Base-by-base conservation (phyloP, 1,140 invertebrate species). In the Pararge aegeria region DNA sequence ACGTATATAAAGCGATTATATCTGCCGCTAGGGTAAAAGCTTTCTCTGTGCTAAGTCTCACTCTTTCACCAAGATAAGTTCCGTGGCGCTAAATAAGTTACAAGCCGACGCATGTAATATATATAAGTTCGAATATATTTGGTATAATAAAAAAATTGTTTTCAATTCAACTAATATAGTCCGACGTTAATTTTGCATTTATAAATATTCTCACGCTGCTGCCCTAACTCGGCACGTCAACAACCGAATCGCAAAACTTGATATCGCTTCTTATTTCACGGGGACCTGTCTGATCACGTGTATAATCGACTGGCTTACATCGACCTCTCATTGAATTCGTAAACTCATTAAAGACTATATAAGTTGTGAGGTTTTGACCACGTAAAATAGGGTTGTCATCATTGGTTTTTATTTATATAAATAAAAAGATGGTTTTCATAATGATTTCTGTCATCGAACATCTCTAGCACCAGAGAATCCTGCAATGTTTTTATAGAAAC, bases 181-280 rank as follows among this genome's bases (percentile, higher is more conserved):
- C 29, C 19, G 19, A 34, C 19, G 16, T 18, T 53, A 40, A 1
- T 13, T 56, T 62, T 56, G 46, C 18, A 55, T 62, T 54, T 52
- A 64, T 42, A 68, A 70, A 68, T 68, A 66, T 77, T 77, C 74
- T 74, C 74, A 77, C 74, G 74, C 64, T 65, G 51, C 42, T 54
- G 50, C 61, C 61, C 50, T 64, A 68, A 57, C 61, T 57, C 57
- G 30, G 30, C 30, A 34, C n/a, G 68, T 67, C 70, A 73, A 73
- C 69, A 76, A 75, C 67, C 64, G 71, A 74, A 69, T 70, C 66
- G 70, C 63, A 70, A 71, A 79, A 79, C 70, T 67, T 66, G 73
- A 76, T 76, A 72, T 72, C 68, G 72, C 73, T 73, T 73, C 64
- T 66, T 75, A 75, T 81, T 80, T 76, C 66, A 62, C 66, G 58